Conservation (phyloP, 2,113 vertebrate species). For the Macquaria australasica region DNA sequence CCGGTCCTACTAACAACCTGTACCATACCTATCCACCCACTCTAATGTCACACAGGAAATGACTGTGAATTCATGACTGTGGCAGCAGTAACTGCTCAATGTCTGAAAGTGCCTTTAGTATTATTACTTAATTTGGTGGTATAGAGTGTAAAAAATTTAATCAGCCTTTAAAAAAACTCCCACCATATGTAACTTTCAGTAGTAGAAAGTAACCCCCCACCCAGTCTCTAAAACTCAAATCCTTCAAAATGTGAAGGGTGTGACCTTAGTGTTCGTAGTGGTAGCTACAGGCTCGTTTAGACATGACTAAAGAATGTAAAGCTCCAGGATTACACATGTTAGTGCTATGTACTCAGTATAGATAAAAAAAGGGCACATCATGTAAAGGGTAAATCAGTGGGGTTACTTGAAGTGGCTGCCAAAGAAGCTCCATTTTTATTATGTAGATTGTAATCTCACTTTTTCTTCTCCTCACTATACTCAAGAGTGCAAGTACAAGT, state of each 20-base stretch:
- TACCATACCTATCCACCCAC: too few species aligned
- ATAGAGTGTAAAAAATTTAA: background rate
- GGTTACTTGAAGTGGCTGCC: background rate
- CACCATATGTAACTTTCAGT: background rate
- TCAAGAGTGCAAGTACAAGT: background rate
- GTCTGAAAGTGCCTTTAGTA: background rate
- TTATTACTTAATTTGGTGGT: background rate
- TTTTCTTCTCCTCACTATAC: background rate
- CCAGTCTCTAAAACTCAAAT: background rate
- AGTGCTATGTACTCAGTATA: background rate
- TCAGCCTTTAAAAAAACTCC: background rate
- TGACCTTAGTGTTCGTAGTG: too few species aligned
- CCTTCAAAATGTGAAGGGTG: too few species aligned
- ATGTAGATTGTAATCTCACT: background rate
- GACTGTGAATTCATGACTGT: background rate
- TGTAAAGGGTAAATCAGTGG: background rate
- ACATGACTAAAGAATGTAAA: too few species aligned
- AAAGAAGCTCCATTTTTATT: background rate
- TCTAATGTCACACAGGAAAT: background rate
- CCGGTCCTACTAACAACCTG: too few species aligned
- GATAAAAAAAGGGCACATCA: background rate
- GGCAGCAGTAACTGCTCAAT: background rate
- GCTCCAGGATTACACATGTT: background rate
- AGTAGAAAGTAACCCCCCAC: background rate
- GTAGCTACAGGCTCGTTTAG: too few species aligned